These are phyloP conservation scores for Alfaro cultratus DNA, from an alignment of 2,797 vertebrate genomes.

Conservation along the genomic window DNA sequence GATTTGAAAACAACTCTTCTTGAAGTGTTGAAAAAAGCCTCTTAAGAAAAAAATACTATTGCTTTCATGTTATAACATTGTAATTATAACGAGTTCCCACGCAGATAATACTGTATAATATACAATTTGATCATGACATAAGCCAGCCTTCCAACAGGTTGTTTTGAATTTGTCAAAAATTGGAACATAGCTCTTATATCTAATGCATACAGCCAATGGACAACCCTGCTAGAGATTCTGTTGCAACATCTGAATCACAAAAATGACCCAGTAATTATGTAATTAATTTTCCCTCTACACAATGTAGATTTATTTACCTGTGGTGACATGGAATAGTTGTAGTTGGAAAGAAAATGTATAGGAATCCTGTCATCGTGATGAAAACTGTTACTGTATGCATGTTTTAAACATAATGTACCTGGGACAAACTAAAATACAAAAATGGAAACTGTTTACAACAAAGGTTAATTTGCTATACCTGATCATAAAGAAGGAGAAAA, in stretches of 20 bases:
- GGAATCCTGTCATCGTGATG: neutral
- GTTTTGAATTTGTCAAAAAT: neutral
- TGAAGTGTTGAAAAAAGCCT: neutral
- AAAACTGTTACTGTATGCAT: neutral
- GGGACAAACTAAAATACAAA: neutral
- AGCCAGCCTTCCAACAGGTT: neutral
- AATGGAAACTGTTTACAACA: neutral
- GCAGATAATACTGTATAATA: neutral
- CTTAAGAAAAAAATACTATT: neutral
- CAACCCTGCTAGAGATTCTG: neutral
- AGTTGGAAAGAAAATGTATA: neutral
- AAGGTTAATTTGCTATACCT: neutral
- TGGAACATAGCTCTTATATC: neutral
- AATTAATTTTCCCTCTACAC: neutral
- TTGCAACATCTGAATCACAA: neutral
- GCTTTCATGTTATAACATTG: neutral
- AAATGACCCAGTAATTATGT: neutral
- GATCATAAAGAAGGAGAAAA: neutral
- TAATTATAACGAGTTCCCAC: neutral
- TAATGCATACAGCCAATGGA: neutral
- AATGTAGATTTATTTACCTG: neutral
- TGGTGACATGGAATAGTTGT: neutral
- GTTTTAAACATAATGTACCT: neutral
- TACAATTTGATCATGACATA: neutral
- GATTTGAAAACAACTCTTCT: neutral